A percentile compares a stretch with the other conserved stretches of the same genome.
Evolutionary conservation across 2,797 vertebrate genomes (phyloP).

Genomic region (Sorex maritimensis): DNA sequence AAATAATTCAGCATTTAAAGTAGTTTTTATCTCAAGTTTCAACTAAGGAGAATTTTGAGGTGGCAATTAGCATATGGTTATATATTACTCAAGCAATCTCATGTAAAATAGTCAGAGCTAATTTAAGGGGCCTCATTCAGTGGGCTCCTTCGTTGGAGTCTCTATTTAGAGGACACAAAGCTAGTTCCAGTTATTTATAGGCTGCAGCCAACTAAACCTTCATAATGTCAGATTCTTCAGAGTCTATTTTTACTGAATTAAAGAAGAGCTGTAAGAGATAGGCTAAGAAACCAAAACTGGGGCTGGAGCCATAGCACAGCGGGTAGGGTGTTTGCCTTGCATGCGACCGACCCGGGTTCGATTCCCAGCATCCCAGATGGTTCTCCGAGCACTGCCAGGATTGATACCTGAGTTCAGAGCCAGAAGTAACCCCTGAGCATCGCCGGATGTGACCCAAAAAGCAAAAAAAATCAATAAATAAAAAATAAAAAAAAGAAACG

Average conservation of each 20-base stretch:
- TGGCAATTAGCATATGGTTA: background rate
- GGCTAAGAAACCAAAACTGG: background rate
- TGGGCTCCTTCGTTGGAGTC: constrained; percentile 19
- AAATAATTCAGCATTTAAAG: constrained; percentile 1
- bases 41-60: background rate
- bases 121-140: background rate
- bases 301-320: too few species aligned
- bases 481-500: too few species aligned
- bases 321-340: too few species aligned
- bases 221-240: background rate
- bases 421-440: too few species aligned
- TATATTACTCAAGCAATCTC: constrained; percentile 2
- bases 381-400: too few species aligned
- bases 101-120: background rate
- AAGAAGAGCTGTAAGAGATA: too few species aligned
- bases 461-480: too few species aligned
- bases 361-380: too few species aligned
- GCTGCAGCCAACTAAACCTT: background rate
- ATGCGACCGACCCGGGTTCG: too few species aligned
- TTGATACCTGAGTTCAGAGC: too few species aligned
- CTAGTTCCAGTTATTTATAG: background rate
- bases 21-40: constrained; percentile 22
- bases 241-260: background rate
- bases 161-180: background rate
- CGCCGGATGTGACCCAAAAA: too few species aligned